Percentiles rank a stretch among this genome's conserved stretches.
phyloP scores from a whole-genome alignment of 1,140 invertebrate genomes.

The Drosophila ironensis region DNA sequence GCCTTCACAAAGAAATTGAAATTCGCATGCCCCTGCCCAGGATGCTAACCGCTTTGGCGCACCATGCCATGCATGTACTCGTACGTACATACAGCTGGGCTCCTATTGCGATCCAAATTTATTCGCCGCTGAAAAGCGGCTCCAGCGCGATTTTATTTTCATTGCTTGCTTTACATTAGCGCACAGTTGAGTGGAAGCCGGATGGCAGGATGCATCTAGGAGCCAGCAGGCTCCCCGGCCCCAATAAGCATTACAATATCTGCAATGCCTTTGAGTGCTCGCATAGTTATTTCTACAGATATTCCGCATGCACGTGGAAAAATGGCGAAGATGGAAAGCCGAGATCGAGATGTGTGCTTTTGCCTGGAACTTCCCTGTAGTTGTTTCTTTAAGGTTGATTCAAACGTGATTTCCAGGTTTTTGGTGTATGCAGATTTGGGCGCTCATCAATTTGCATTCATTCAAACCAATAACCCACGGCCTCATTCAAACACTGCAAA shows the following conservation, averaged over 20 bases:
- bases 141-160: slow-evolving; percentile 64
- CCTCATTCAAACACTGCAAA: too few species aligned
- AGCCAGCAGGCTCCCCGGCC: slow-evolving; percentile 3
- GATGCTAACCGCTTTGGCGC: neutral
- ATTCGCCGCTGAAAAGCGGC: slow-evolving; percentile 65
- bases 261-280: slow-evolving; percentile 69
- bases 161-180: slow-evolving; percentile 74
- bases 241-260: slow-evolving; percentile 66
- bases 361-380: too few species aligned
- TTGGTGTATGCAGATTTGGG: too few species aligned
- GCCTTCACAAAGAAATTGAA: slow-evolving; percentile 56
- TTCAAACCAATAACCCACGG: too few species aligned
- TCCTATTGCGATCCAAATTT: slow-evolving; percentile 58
- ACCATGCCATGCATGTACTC: too few species aligned
- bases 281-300: slow-evolving; percentile 47
- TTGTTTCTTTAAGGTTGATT: too few species aligned
- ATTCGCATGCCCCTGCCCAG: slow-evolving; percentile 34
- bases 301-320: slow-evolving; percentile 17
- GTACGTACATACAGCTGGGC: slow-evolving; percentile 9
- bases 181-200: slow-evolving; percentile 58
- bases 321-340: too few species aligned
- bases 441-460: too few species aligned
- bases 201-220: neutral
- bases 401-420: too few species aligned
- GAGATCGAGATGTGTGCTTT: too few species aligned